Evolutionary conservation across 2,797 vertebrate species (phyloP).

Genomic region (Labeo calbasu): DNA sequence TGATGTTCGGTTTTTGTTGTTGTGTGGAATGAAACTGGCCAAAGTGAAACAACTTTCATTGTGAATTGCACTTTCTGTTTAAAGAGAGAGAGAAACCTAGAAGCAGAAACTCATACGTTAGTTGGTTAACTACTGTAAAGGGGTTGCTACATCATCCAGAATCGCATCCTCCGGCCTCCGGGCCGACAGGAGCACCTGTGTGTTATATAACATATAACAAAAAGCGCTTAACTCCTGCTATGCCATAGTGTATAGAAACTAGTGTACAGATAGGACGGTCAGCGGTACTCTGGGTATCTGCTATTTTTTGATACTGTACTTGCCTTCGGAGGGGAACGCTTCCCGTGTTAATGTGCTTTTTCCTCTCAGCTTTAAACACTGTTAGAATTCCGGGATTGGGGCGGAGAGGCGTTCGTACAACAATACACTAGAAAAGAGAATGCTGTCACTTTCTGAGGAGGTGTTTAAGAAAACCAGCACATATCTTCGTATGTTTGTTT

Average conservation of each 20-base stretch:
- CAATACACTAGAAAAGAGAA: constrained; percentile 61
- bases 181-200: constrained; percentile 30
- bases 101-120: constrained; percentile 30
- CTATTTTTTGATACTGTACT: constrained; percentile 82
- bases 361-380: constrained; percentile 73
- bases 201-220: constrained; percentile 58
- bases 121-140: constrained; percentile 23
- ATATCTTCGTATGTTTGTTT: constrained; percentile 74
- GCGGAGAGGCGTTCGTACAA: constrained; percentile 10
- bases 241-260: constrained; percentile 81
- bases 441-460: constrained; percentile 74
- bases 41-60: constrained; percentile 80
- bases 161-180: constrained; percentile 63
- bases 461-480: constrained; percentile 82
- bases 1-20: constrained; percentile 56
- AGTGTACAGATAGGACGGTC: constrained; percentile 74
- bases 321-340: constrained; percentile 81
- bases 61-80: constrained; percentile 83
- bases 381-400: constrained; percentile 59
- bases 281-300: constrained; percentile 79
- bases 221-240: constrained; percentile 78
- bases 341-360: constrained; percentile 80
- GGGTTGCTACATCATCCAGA: constrained; percentile 61
- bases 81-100: constrained; percentile 62
- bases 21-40: constrained; percentile 80